A percentile compares a stretch with the other conserved stretches of the same genome.
phyloP scores from a whole-genome alignment of 2,888 invertebrate genomes.

The Tetragonisca angustula region DNA sequence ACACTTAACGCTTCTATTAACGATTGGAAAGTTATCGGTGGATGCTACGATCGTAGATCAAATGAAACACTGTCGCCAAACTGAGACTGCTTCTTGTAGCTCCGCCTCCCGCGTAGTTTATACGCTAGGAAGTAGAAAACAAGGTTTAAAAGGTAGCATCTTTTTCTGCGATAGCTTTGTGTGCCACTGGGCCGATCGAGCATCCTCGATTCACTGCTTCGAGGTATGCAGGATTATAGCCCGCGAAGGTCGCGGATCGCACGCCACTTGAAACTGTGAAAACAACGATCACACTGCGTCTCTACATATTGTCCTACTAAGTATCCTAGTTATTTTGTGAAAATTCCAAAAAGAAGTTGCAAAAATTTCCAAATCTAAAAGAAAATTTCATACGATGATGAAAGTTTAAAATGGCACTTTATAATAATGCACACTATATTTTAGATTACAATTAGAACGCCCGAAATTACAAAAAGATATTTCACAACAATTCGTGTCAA shows the following conservation, averaged over 20 bases:
- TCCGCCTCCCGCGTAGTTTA: constrained; percentile 45
- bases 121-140: constrained; percentile 80
- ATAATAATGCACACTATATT: no score
- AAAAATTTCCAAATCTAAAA: no score
- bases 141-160: constrained; percentile 80
- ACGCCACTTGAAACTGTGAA: not conserved
- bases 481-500: no score
- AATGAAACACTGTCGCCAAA: constrained; percentile 22
- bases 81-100: constrained; percentile 10
- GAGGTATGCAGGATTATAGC: constrained; percentile 39
- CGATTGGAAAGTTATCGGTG: constrained; percentile 14
- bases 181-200: constrained; percentile 83
- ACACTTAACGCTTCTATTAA: not conserved
- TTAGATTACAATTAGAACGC: no score
- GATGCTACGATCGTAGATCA: not conserved
- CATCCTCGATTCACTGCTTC: constrained; percentile 74
- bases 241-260: constrained; percentile 53
- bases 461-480: no score
- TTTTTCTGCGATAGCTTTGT: constrained; percentile 78
- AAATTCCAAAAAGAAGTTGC: not conserved
- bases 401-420: no score
- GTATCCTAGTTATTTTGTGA: not conserved
- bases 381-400: no score
- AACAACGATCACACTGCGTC: not conserved
- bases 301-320: no score